A percentile compares a stretch with the other conserved stretches of the same genome.
Evolutionary conservation across 2,888 invertebrate genomes (phyloP).

Genomic region (Drosophila anomelani): DNA sequence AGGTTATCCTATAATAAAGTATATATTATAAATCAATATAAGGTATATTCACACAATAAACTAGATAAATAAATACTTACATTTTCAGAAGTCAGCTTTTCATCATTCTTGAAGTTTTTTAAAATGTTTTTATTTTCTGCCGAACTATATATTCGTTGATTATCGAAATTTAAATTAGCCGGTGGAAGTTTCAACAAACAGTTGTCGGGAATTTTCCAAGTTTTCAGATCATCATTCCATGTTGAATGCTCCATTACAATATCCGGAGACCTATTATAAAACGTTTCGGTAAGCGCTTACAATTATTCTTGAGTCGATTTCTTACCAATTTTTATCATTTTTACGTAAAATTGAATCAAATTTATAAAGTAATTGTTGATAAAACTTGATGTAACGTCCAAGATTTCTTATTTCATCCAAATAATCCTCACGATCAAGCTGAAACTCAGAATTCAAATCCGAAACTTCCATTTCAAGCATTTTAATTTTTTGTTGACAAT

Average conservation of each 20-base stretch:
- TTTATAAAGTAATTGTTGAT: slow-evolving; percentile 88
- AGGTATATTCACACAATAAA: not conserved
- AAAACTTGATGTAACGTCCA: slow-evolving; percentile 88
- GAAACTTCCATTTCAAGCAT: slow-evolving; percentile 89
- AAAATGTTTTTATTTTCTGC: slow-evolving; percentile 8
- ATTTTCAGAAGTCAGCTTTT: not conserved
- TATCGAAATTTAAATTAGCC: slow-evolving; percentile 76
- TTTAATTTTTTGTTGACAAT: slow-evolving; percentile 88
- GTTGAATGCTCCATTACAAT: slow-evolving; percentile 88
- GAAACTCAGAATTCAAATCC: slow-evolving; percentile 93
- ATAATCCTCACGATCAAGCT: slow-evolving; percentile 92
- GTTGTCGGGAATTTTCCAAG: slow-evolving; percentile 90
- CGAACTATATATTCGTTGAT: slow-evolving; percentile 12
- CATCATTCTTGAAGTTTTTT: not conserved
- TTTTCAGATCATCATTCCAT: slow-evolving; percentile 91
- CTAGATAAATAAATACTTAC: not conserved
- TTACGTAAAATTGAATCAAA: slow-evolving; percentile 89
- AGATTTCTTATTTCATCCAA: slow-evolving; percentile 92
- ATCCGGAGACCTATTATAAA: slow-evolving; percentile 87
- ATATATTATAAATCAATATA: not conserved
- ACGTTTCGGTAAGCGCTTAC: not conserved
- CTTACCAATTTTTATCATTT: slow-evolving; percentile 90
- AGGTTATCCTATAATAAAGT: not conserved
- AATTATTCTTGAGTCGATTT: not conserved
- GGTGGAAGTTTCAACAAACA: slow-evolving; percentile 89